Percentiles rank a stretch among this genome's conserved stretches.
Conservation (phyloP, 2,888 invertebrate species). For the Pinctada fucata region DNA sequence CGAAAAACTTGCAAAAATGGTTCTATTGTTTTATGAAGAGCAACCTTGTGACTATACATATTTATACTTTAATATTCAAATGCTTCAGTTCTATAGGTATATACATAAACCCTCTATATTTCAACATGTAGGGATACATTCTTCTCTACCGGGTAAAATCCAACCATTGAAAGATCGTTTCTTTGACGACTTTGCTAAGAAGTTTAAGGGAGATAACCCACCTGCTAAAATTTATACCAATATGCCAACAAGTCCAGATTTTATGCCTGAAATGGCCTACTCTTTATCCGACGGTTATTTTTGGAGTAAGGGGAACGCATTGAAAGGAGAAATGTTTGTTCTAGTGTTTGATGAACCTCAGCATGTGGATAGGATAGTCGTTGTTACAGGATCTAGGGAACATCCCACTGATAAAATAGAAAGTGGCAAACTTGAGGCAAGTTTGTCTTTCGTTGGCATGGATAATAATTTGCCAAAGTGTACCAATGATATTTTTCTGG, state of each 20-base stretch:
- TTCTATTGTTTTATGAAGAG: constrained; percentile 68
- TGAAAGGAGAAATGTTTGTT: constrained; percentile 69
- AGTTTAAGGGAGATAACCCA: constrained; percentile 71
- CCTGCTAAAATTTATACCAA: constrained; percentile 73
- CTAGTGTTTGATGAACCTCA: constrained; percentile 70
- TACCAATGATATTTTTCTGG: constrained; percentile 51
- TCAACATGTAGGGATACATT: constrained; percentile 61
- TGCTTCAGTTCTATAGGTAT: constrained; percentile 48
- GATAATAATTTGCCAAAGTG: constrained; percentile 45
- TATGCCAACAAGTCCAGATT: constrained; percentile 68
- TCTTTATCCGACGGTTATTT: constrained; percentile 73
- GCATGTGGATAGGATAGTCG: constrained; percentile 62
- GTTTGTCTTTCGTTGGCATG: constrained; percentile 50
- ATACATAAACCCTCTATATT: constrained; percentile 61
- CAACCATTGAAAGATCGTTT: constrained; percentile 60
- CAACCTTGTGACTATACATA: constrained; percentile 63
- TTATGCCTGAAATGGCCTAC: constrained; percentile 73
- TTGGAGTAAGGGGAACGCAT: constrained; percentile 71
- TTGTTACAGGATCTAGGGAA: constrained; percentile 68
- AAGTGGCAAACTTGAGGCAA: constrained; percentile 63
- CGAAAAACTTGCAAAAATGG: constrained; percentile 62
- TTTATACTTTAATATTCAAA: constrained; percentile 57
- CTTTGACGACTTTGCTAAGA: constrained; percentile 57
- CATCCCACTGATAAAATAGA: constrained; percentile 66
- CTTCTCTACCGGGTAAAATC: constrained; percentile 59